These are phyloP conservation scores for Phylloscopus trochilus DNA, from an alignment of 2,113 vertebrate genomes.

Conservation along the genomic window DNA sequence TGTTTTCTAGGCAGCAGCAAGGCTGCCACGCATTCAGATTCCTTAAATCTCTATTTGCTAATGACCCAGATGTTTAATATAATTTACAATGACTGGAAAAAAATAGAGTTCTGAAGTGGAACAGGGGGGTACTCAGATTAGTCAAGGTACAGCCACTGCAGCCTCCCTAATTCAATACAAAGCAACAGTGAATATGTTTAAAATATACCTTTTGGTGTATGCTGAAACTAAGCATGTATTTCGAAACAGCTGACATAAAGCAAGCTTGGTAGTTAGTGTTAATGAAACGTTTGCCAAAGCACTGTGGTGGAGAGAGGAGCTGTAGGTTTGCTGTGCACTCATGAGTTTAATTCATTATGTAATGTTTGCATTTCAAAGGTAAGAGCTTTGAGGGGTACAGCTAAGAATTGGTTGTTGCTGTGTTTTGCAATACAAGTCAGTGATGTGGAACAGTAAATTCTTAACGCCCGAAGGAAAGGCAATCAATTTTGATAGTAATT, in stretches of 20 bases:
- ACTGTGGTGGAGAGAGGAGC: neutral
- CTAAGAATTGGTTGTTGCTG: neutral
- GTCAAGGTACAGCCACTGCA: neutral
- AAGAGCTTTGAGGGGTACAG: neutral
- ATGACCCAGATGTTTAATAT: neutral
- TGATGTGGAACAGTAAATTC: neutral
- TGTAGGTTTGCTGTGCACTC: neutral
- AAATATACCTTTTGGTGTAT: neutral
- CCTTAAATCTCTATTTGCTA: neutral
- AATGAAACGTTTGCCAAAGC: neutral
- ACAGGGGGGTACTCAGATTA: neutral
- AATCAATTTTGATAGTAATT: neutral
- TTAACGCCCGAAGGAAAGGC: neutral
- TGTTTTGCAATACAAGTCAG: neutral
- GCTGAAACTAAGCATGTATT: neutral
- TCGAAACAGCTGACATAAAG: neutral
- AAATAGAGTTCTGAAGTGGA: neutral
- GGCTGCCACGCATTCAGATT: neutral
- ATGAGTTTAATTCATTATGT: neutral
- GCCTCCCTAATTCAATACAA: neutral
- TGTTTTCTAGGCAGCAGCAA: neutral
- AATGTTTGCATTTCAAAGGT: slow-evolving; percentile 31
- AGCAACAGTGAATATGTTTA: neutral
- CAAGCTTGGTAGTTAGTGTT: neutral
- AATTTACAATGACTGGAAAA: neutral